These are phyloP conservation scores for Protodeltote pygarga DNA, from an alignment of 2,888 invertebrate species.

Conservation along the genomic window DNA sequence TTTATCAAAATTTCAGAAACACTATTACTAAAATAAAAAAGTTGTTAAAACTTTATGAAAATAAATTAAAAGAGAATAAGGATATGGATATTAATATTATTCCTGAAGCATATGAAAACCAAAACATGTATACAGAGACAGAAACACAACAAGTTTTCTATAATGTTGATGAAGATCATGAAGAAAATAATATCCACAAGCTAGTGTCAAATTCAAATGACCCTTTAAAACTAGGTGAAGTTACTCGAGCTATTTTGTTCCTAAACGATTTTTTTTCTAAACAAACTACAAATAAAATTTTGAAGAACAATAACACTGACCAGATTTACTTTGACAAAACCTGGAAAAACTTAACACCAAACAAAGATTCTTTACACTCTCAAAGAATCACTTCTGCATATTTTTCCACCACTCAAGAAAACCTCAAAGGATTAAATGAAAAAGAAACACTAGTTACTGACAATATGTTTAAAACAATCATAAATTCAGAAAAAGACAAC, in stretches of 20 bases:
- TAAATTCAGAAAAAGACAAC: no score
- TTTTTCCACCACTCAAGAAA: no score
- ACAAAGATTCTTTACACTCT: background rate
- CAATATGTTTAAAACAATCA: no score
- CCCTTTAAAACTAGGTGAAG: constrained; percentile 31
- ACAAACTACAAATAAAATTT: constrained; percentile 33
- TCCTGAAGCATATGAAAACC: background rate
- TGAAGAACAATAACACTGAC: background rate
- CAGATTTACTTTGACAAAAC: background rate
- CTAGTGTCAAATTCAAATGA: constrained; percentile 11
- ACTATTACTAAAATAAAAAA: constrained; percentile 61
- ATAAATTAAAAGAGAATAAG: constrained; percentile 33
- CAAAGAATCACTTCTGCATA: background rate
- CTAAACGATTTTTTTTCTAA: constrained; percentile 44
- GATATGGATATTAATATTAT: background rate
- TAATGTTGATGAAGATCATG: background rate
- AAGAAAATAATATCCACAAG: constrained; percentile 4
- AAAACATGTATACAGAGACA: constrained; percentile 1
- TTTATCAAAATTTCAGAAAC: constrained; percentile 44
- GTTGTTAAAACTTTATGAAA: constrained; percentile 58
- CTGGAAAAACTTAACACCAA: background rate
- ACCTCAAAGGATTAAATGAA: no score
- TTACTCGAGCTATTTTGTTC: constrained; percentile 34
- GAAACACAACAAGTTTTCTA: constrained; percentile 1
- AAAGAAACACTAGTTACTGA: no score